Conservation (phyloP, 2,113 vertebrate species). For the Stegostoma tigrinum region DNA sequence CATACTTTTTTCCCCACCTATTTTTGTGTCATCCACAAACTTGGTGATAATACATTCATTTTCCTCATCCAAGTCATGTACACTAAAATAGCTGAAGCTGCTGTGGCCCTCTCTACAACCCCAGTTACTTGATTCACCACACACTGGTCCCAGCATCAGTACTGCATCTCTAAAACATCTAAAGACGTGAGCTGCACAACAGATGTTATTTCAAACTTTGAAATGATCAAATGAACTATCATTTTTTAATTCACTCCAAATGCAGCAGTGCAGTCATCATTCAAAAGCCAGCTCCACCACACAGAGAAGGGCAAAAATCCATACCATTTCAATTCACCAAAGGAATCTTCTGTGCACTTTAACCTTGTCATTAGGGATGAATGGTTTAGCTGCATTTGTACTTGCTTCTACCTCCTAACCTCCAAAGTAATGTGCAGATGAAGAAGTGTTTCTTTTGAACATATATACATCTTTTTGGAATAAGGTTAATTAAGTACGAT, state of each 20-base stretch:
- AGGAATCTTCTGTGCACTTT: not conserved
- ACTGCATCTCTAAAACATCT: not conserved
- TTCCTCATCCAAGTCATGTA: too few relatives aligned
- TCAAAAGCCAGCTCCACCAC: not conserved
- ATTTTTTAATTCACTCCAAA: not conserved
- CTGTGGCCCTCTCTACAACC: too few relatives aligned
- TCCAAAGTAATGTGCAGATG: not conserved
- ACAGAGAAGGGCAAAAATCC: not conserved
- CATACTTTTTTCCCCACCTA: too few relatives aligned
- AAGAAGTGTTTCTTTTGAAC: not conserved
- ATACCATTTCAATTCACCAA: not conserved
- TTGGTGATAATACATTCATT: too few relatives aligned
- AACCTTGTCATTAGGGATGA: not conserved
- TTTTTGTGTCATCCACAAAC: too few relatives aligned
- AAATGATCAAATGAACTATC: not conserved
- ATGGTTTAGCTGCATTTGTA: not conserved
- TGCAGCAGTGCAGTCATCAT: not conserved
- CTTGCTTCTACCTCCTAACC: not conserved
- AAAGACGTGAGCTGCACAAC: not conserved
- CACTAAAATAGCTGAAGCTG: too few relatives aligned
- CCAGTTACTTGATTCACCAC: too few relatives aligned
- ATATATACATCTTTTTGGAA: not conserved
- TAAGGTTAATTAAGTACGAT: not conserved
- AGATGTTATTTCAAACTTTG: not conserved
- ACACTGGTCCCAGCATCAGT: not conserved